Evolutionary conservation across 2,113 vertebrate genomes (phyloP).

Genomic region (Myiagra hebetior): DNA sequence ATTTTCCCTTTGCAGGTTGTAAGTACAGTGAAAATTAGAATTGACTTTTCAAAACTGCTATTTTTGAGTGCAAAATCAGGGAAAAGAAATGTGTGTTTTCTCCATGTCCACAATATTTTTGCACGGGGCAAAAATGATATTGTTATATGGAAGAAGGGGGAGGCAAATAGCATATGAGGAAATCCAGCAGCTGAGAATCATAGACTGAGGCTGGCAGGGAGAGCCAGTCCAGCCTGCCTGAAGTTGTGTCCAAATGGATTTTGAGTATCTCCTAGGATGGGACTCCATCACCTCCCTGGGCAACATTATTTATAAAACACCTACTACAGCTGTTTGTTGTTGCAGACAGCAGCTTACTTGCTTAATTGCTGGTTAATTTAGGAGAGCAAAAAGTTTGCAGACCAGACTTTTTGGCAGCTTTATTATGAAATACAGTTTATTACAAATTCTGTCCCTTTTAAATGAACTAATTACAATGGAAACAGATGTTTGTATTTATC

Average conservation of each 20-base stretch:
- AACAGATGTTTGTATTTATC: background rate
- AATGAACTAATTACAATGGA: background rate
- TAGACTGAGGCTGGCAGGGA: background rate
- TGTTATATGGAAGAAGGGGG: background rate
- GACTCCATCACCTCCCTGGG: background rate
- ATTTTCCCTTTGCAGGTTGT: background rate
- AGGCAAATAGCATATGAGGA: background rate
- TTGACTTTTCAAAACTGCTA: background rate
- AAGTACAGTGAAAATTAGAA: background rate
- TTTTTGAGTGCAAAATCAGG: background rate
- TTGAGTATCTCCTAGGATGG: background rate
- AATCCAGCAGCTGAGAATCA: background rate
- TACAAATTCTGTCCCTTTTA: background rate
- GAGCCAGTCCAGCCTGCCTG: background rate
- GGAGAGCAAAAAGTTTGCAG: background rate
- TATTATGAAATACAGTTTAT: background rate
- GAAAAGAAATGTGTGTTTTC: background rate
- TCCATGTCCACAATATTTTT: background rate
- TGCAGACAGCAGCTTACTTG: background rate
- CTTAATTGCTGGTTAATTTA: background rate
- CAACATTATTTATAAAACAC: background rate
- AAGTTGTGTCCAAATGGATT: rapidly evolving
- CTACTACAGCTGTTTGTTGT: background rate
- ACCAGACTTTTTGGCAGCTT: background rate
- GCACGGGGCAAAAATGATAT: background rate